A percentile compares a stretch with the other conserved stretches of the same genome.
These are phyloP conservation scores for Drosophila carrolli DNA, from an alignment of 1,140 invertebrate species.

Conservation along the genomic window DNA sequence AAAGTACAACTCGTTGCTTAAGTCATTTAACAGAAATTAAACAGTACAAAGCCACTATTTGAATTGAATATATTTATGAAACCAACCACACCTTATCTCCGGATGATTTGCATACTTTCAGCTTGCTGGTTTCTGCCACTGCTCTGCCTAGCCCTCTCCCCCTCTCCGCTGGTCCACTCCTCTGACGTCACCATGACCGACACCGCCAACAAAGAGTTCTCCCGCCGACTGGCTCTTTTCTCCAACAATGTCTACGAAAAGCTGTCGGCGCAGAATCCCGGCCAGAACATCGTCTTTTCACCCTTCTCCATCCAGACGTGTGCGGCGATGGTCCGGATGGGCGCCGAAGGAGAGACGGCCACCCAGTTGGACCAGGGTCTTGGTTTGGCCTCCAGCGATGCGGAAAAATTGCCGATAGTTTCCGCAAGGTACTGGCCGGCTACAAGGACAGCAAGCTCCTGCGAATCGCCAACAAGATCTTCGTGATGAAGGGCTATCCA, in stretches of 20 bases:
- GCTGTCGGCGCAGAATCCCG: slow-evolving; percentile 41
- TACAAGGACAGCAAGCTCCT: slow-evolving; percentile 68
- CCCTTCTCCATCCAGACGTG: slow-evolving; percentile 85
- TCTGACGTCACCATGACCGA: slow-evolving; percentile 34
- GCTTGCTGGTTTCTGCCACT: slow-evolving; percentile 49
- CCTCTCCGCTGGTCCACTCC: neutral
- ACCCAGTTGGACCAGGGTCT: slow-evolving; percentile 85
- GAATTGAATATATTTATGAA: slow-evolving; percentile 70
- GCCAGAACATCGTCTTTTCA: slow-evolving; percentile 84
- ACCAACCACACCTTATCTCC: slow-evolving; percentile 35
- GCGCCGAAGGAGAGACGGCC: slow-evolving; percentile 85
- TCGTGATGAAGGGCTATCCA: slow-evolving; percentile 57
- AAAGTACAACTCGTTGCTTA: neutral
- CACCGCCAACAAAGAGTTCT: slow-evolving; percentile 38
- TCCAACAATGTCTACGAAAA: slow-evolving; percentile 58
- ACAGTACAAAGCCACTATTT: slow-evolving; percentile 3
- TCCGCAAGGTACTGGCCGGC: slow-evolving; percentile 43
- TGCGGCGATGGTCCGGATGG: slow-evolving; percentile 86
- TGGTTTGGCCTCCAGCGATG: slow-evolving; percentile 73
- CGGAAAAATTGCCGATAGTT: slow-evolving; percentile 56
- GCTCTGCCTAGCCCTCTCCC: slow-evolving; percentile 26
- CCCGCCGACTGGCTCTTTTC: slow-evolving; percentile 62
- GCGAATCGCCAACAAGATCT: slow-evolving; percentile 80
- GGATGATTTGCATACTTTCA: slow-evolving; percentile 28
- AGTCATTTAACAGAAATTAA: slow-evolving; percentile 21